Base-by-base conservation (phyloP, 2,797 vertebrate species). In the Austrolebias charrua region DNA sequence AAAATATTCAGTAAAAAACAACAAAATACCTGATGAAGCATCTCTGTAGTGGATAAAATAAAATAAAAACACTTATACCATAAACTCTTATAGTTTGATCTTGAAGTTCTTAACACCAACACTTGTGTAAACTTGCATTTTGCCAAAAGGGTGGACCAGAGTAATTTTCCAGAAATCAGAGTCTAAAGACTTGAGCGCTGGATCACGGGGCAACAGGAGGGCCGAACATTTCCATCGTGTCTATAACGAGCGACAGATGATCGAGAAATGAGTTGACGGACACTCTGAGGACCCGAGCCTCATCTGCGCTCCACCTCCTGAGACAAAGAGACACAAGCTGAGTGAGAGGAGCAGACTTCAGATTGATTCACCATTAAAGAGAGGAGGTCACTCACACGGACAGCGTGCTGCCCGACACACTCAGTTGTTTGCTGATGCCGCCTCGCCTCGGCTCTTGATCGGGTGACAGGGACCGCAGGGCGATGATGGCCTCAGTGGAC, bases 261-360 rank as follows among this genome's bases (percentile, higher is more conserved):
- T 96, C 94, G 71, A 96, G 79, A 33, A 95, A 96, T 1, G 90
- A 95, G 66, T 81, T 85, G 42, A 94, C 86, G 0, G 94, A 94
- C 40, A 94, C 90, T 11, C 92, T 73, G 40, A 95, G 93, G 67
- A 94, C 83, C 8, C 92, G 92, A 18, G 92, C 89, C 58, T 95
- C 92, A 2, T 93, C 93, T 2, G 94, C 92, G 18, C 67, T 91
- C 94, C 93, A 94, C 66, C 71, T 86, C 75, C 93, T 94, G 72
- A 49, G 84, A 86, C 60, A 78, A 29, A 69, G 4, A 0, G 4
- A 66, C 31, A 38, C 43, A 33, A 9, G 4, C 16, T 18, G 6
- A 24, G 48, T 0, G 13, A 14, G 12, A 8, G 13, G n/a, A 5
- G 13, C 8, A 24, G 45, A 35, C 6, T 6, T 16, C 1, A 7